phyloP scores from a whole-genome alignment of 1,140 invertebrate genomes.

The Daktulosphaira vitifoliae region DNA sequence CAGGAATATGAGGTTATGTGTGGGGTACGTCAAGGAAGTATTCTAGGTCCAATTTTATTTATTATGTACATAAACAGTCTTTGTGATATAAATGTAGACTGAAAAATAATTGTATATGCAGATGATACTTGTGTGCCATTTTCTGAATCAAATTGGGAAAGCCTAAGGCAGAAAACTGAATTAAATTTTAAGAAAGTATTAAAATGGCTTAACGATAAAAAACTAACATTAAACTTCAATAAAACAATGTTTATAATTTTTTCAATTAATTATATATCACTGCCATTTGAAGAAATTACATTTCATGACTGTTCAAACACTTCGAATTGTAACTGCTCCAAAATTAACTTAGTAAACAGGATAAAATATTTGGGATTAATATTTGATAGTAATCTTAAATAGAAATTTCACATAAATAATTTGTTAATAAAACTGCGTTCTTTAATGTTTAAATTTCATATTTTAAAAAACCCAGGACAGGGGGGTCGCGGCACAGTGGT shows the following conservation, averaged over 20 bases:
- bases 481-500: too few species aligned
- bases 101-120: neutral
- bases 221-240: neutral
- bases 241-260: conserved; percentile 1
- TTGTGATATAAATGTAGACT: neutral
- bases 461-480: too few species aligned
- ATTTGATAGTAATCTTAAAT: neutral
- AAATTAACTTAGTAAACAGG: neutral
- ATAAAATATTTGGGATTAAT: neutral
- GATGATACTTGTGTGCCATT: neutral
- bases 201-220: neutral
- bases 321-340: neutral
- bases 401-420: neutral
- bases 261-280: neutral
- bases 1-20: neutral
- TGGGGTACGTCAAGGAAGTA: neutral
- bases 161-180: neutral
- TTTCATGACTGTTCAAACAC: neutral
- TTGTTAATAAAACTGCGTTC: neutral
- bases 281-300: neutral
- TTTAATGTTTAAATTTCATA: neutral
- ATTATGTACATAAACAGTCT: conserved; percentile 1
- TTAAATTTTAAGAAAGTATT: neutral
- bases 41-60: neutral
- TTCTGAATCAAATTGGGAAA: neutral